Percentiles rank a stretch among this genome's conserved stretches.
Conservation (phyloP, 2,113 vertebrate species). For the Erpornis zantholeuca region DNA sequence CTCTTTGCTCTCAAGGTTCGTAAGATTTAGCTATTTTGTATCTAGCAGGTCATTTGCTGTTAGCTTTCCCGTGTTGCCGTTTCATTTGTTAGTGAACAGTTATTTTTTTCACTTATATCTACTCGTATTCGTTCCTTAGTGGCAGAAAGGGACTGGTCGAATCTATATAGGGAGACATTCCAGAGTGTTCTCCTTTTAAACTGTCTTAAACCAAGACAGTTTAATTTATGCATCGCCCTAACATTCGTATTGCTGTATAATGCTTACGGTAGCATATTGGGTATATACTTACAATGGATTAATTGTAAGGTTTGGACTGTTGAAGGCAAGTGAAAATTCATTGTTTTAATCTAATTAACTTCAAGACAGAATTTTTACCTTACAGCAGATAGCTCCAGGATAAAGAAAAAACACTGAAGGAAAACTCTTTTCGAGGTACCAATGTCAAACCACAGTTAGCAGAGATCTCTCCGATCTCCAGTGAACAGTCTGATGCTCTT, state of each 20-base stretch:
- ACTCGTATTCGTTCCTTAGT: fast-evolving
- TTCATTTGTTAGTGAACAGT: not conserved
- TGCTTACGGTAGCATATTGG: not conserved
- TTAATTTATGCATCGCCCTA: not conserved
- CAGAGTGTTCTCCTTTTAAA: not conserved
- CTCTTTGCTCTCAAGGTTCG: not conserved
- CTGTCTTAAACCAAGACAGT: not conserved
- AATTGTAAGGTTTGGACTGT: not conserved
- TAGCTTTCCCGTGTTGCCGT: not conserved
- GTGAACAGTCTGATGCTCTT: not conserved
- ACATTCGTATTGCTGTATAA: not conserved
- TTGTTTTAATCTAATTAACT: not conserved
- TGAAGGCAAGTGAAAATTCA: not conserved
- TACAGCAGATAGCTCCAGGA: not conserved
- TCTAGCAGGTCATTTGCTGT: not conserved
- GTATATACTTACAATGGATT: not conserved
- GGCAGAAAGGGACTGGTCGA: fast-evolving
- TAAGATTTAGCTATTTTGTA: not conserved
- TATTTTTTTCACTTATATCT: not conserved
- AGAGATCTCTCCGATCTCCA: not conserved
- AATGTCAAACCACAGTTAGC: not conserved
- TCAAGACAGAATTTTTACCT: not conserved
- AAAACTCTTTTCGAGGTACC: not conserved
- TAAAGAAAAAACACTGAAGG: not conserved
- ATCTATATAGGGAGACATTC: not conserved